A percentile compares a stretch with the other conserved stretches of the same genome.
Evolutionary conservation across 2,797 vertebrate genomes (phyloP).

Genomic region (Pseudopleuronectes americanus): DNA sequence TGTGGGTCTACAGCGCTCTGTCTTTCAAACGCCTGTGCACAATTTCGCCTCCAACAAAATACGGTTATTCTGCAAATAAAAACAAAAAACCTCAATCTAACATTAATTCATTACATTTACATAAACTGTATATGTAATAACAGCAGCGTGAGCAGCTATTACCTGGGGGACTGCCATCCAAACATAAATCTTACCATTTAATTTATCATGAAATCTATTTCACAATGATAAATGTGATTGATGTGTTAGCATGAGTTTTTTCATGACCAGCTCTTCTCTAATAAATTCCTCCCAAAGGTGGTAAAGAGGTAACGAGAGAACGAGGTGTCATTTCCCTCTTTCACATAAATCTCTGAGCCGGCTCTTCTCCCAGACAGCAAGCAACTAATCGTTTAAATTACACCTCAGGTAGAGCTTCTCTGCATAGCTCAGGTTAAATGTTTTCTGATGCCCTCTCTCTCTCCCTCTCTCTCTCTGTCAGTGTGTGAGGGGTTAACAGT

Average conservation of each 20-base stretch:
- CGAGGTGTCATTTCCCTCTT: neutral
- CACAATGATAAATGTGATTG: neutral
- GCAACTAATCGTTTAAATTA: conserved; percentile 11
- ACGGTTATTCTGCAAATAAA: no score
- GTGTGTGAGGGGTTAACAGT: conserved; percentile 68
- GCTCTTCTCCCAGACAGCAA: conserved; percentile 21
- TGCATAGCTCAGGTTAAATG: conserved; percentile 20
- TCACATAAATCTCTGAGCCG: conserved; percentile 20
- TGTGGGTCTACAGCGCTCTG: neutral
- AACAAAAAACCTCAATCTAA: no score
- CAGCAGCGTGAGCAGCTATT: neutral
- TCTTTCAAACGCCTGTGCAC: neutral
- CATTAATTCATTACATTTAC: no score
- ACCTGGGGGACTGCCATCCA: no score
- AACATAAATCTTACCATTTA: neutral
- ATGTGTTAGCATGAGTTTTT: neutral
- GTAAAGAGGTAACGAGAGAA: conserved; percentile 13
- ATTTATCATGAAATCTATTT: neutral
- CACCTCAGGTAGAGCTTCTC: conserved; percentile 14
- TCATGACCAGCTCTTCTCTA: neutral
- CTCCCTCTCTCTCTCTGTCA: neutral
- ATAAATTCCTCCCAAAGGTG: conserved; percentile 1
- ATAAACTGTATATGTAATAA: neutral
- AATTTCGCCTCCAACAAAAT: neutral
- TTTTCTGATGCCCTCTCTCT: conserved; percentile 8